A percentile compares a stretch with the other conserved stretches of the same genome.
Conservation (phyloP, 2,888 invertebrate species). For the Busseola fusca region DNA sequence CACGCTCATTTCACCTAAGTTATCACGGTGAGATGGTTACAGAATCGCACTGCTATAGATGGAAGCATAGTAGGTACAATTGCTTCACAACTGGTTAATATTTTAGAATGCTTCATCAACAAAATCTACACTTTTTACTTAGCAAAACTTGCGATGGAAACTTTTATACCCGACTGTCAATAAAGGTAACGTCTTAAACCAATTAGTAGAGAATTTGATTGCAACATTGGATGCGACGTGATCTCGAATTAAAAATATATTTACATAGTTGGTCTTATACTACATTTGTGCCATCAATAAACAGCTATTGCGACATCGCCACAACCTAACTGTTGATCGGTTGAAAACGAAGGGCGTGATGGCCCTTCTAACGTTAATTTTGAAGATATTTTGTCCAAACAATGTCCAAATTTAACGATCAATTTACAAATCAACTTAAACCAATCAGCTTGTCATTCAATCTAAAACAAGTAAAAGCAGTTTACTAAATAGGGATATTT, state of each 20-base stretch:
- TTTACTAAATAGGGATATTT: conserved; percentile 15
- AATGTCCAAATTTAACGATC: conserved; percentile 14
- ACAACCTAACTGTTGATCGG: conserved; percentile 34
- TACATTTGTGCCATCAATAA: conserved; percentile 18
- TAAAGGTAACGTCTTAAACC: too few relatives aligned
- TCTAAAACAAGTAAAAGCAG: conserved; percentile 36
- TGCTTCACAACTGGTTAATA: neutral
- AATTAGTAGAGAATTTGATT: neutral
- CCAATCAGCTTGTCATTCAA: neutral
- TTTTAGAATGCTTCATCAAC: neutral
- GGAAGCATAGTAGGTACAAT: neutral
- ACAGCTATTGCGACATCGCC: conserved; percentile 31
- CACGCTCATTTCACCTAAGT: too few relatives aligned
- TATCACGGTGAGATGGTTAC: too few relatives aligned
- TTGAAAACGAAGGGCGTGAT: conserved; percentile 26
- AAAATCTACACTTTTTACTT: neutral
- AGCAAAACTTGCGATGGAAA: neutral
- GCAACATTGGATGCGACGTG: neutral
- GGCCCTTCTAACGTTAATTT: conserved; percentile 11
- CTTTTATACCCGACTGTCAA: neutral
- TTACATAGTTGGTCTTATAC: neutral
- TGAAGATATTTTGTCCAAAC: neutral
- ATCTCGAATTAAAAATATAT: neutral
- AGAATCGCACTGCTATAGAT: neutral
- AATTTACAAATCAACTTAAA: neutral